Base-by-base conservation (phyloP, 2,888 invertebrate genomes). In the Cantharis flavilabris region DNA sequence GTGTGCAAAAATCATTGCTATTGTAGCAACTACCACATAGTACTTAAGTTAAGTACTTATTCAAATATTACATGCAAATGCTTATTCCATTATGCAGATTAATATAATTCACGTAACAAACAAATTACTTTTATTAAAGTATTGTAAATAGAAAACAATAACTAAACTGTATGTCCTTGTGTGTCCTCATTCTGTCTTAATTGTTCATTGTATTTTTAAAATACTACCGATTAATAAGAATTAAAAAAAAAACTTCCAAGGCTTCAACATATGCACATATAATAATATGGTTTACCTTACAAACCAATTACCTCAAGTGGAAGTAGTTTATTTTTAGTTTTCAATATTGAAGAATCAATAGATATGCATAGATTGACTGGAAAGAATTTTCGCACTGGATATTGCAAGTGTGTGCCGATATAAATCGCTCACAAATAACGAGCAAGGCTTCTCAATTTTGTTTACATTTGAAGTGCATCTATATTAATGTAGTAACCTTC, bases 401-500 rank as follows among this genome's bases (percentile, higher is more conserved):
- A 70, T 28, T 26, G 49, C 26, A 28, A 49, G 26, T 49, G 20
- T 67, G 65, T 20, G 73, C 73, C 69, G 18, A 16, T 33, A 73
- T 73, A 73, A 73, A 69, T 73, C 69, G 73, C 69, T 62, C 62
- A 70, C 69, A 70, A 63, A 69, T 62, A 73, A 62, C 69, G 62
- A 26, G 65, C 65, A 62, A 28, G 69, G 64, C 33, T 33, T 63
- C 69, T 69, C 69, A 73, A 73, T 73, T 73, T 73, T 69, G 73
- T 73, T 73, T 73, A 73, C 73, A 73, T 73, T 73, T 69, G 70
- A 70, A 74, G 70, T 74, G 74, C 74, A 74, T 70, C 74, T 74
- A 74, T 63, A 69, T 74, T 74, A 70, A 70, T 70, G 70, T 74
- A 70, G 74, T 75, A 65, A 75, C 76, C 76, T 76, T 72, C 72